Conservation (phyloP, 2,113 vertebrate species). For the Antigone vipio region DNA sequence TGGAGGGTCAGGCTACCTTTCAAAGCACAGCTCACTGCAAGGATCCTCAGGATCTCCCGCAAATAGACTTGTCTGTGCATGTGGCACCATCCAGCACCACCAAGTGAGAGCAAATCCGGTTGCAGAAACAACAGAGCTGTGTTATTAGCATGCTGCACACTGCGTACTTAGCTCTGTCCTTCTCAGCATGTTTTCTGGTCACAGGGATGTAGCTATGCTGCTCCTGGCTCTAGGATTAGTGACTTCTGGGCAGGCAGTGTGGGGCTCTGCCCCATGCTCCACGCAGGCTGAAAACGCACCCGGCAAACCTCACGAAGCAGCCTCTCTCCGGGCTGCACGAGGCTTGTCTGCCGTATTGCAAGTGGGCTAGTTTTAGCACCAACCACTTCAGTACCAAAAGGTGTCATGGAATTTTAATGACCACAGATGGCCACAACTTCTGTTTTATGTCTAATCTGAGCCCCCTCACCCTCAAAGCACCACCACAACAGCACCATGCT, state of each 20-base stretch:
- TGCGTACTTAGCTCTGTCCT: background rate
- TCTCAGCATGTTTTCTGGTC: background rate
- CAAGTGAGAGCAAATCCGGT: background rate
- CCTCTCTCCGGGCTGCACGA: background rate
- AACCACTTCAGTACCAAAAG: slow-evolving; percentile 32
- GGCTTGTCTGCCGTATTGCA: background rate
- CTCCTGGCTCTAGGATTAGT: background rate
- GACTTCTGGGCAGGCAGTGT: background rate
- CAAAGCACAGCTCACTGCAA: background rate
- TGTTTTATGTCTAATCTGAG: slow-evolving; percentile 1
- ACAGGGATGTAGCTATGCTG: background rate
- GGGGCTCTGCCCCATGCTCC: background rate
- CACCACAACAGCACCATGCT: background rate
- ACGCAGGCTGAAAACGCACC: background rate
- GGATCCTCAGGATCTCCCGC: background rate
- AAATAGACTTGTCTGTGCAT: background rate
- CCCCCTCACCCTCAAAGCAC: background rate
- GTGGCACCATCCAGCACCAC: background rate
- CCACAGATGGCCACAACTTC: slow-evolving; percentile 48
- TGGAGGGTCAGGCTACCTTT: background rate
- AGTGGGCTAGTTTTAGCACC: background rate
- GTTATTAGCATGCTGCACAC: background rate
- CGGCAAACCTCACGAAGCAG: rapidly evolving
- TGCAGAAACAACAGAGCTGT: background rate
- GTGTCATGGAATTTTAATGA: slow-evolving; percentile 56